Base-by-base conservation (phyloP, 1,140 invertebrate genomes). In the Aphaenogaster floridana region DNA sequence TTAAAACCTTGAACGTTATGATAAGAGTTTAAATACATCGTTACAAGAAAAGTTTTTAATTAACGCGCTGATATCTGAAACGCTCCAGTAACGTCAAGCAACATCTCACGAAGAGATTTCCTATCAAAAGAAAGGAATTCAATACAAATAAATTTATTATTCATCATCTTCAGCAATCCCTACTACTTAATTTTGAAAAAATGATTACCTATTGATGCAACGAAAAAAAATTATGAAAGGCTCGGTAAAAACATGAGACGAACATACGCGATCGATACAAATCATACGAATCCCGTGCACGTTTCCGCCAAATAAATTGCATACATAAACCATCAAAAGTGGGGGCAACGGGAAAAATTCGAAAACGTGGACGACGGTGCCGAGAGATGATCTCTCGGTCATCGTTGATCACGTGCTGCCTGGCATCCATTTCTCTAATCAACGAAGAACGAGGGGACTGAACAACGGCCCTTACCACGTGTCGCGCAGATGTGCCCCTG, bases 401-500 rank as follows among this genome's bases (percentile, higher is more conserved):
- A 3, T 74, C 69, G 52, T 90, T 89, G 81, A 89, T 88, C 66
- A 57, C 45, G 76, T 57, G 71, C 28, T 36, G 59, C 4, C n/a
- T 34, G 2, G 57, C 21, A 68, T 45, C 39, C n/a, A 21, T 71
- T 11, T 45, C 39, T 34, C 42, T 59, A 7, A 80, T 64, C 68
- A 74, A 76, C 17, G 21, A 6, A 7, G 7, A 59, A 48, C n/a
- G 81, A 50, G 28, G 42, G 72, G 57, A 34, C 34, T 45, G n/a
- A 52, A 66, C 28, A 79, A 79, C 61, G 52, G 66, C 57, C 11
- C 48, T 64, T 52, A 77, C 63, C 89, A 90, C 89, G 86, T 91
- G 90, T 76, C 69, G 61, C 52, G 63, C 89, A 90, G 81, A 91
- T 91, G 90, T 45, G 86, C 15, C 21, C 52, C n/a, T 48, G 76